Percentiles rank a stretch among this genome's conserved stretches.
These are phyloP conservation scores for Phymastichus coffea DNA, from an alignment of 1,140 invertebrate species.

Conservation along the genomic window DNA sequence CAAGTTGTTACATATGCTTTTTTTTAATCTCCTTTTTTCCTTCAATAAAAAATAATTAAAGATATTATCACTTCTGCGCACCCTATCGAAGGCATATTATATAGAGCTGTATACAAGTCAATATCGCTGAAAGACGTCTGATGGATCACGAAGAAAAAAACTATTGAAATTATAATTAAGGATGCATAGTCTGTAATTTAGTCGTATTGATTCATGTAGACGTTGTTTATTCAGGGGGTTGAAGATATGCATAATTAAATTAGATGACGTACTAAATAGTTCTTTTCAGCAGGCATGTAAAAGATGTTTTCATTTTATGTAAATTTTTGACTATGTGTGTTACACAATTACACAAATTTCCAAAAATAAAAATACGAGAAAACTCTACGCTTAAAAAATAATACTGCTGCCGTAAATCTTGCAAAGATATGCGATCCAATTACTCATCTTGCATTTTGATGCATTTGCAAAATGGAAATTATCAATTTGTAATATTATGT, in stretches of 20 bases:
- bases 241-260: background rate
- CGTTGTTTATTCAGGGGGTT: constrained; percentile 11
- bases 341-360: no score
- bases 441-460: constrained; percentile 18
- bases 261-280: background rate
- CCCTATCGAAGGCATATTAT: background rate
- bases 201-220: background rate
- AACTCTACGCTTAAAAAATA: constrained; percentile 1
- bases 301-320: background rate
- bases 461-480: constrained; percentile 20
- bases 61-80: background rate
- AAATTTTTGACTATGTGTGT: background rate
- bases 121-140: background rate
- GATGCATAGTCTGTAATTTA: background rate
- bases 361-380: constrained; percentile 5
- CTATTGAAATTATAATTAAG: background rate
- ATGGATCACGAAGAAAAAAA: no score
- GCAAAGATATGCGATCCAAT: background rate
- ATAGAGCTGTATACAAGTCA: background rate
- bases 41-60: background rate
- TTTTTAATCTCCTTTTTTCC: constrained; percentile 6
- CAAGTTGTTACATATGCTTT: background rate
- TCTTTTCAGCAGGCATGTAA: background rate
- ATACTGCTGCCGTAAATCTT: background rate
- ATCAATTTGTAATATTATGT: constrained; percentile 20